Evolutionary conservation across 2,888 invertebrate genomes (phyloP).

Genomic region (Sabatieria punctata): DNA sequence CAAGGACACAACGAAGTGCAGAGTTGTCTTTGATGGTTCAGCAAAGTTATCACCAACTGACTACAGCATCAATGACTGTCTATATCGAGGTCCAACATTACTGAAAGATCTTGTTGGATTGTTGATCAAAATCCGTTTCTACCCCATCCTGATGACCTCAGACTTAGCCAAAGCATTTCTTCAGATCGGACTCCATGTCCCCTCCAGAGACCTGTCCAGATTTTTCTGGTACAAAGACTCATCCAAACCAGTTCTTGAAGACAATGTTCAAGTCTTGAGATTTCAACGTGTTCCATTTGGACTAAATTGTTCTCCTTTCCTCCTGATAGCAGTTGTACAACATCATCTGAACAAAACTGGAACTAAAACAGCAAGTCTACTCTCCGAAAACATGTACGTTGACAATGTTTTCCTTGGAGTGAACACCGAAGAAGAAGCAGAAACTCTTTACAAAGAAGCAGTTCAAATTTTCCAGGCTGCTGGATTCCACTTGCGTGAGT

Average conservation of each 20-base stretch:
- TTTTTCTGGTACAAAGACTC: slow-evolving; percentile 15
- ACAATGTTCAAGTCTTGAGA: slow-evolving; percentile 12
- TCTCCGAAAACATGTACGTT: slow-evolving; percentile 9
- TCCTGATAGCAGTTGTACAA: slow-evolving; percentile 12
- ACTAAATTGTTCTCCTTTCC: slow-evolving; percentile 11
- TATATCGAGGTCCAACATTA: slow-evolving; percentile 4
- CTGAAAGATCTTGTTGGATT: slow-evolving; percentile 4
- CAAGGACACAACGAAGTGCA: slow-evolving; percentile 4
- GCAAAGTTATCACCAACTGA: background rate
- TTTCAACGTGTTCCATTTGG: slow-evolving; percentile 17
- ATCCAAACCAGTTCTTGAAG: background rate
- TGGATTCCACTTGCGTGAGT: slow-evolving; percentile 1
- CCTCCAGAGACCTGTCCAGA: slow-evolving; percentile 11
- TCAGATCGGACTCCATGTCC: slow-evolving; percentile 10
- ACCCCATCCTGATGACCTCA: background rate
- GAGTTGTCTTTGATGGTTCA: slow-evolving; percentile 8
- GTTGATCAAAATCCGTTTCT: slow-evolving; percentile 2
- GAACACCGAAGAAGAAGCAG: slow-evolving; percentile 2
- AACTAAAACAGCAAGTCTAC: background rate
- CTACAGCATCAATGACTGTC: slow-evolving; percentile 7
- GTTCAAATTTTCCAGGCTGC: slow-evolving; percentile 5
- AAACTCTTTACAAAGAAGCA: background rate
- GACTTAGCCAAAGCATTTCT: slow-evolving; percentile 20
- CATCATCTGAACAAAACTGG: slow-evolving; percentile 5
- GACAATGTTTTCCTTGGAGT: slow-evolving; percentile 10